Base-by-base conservation (phyloP, 2,797 vertebrate genomes). In the Artibeus jamaicensis region DNA sequence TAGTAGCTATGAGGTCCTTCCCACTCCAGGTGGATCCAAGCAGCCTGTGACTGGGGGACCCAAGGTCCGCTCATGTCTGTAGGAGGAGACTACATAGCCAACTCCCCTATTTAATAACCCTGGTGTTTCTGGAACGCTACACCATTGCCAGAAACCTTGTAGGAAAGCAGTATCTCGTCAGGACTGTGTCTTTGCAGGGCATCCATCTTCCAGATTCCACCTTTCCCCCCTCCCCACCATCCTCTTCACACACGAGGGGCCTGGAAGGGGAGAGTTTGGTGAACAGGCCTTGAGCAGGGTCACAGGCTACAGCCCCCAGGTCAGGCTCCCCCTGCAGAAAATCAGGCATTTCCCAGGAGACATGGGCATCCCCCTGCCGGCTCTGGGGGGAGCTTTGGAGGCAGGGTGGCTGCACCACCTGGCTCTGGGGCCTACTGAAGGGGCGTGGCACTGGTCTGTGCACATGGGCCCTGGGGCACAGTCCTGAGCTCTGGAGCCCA, bases 11-110 rank as follows among this genome's bases (percentile, higher is more conserved):
- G 48, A 68, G 34, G 6, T 42, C n/a, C 46, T 67, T 73, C 76
- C 22, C 8, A 0, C 10, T 44, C 21, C 6, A 9, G 24, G 10
- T 37, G 67, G 15, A 21, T 86, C 15, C 1, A 39, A 4, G 3
- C 1, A 14, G 39, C 67, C n/a, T 79, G 21, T 12, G 9, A 71
- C 76, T 87, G 77, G 50, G 59, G 44, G 29, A 34, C 15, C 50
- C 39, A 12, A 2, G 21, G 44, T 42, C 71, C 39, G 5, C 42
- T 39, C n/a, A 6, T 32, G 44, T 85, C 4, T 87, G 9, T 65
- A 34, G 71, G 53, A 57, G 46, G 21, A 48, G 62, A 78, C 12
- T 68, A 34, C 32, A 44, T 19, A 91, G 46, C 50, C 37, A n/a
- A 19, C 9, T 34, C 19, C 29, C 16, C 57, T 89, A 5, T 46